phyloP scores from a whole-genome alignment of 2,888 invertebrate species.

The Ashinkailepas kermadecensis region DNA sequence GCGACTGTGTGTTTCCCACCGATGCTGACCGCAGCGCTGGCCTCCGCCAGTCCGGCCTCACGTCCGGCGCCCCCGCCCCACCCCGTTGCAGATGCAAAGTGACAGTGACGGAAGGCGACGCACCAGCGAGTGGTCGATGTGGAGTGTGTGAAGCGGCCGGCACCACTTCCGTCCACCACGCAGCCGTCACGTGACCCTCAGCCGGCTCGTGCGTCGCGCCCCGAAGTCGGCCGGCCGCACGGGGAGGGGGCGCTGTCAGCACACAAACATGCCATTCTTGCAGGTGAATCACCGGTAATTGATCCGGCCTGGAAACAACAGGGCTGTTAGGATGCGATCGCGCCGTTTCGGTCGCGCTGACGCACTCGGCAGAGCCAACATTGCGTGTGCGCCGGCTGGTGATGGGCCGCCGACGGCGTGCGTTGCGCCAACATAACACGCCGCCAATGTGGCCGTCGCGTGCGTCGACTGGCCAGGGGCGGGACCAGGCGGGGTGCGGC shows the following conservation, averaged over 20 bases:
- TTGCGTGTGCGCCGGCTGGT: background rate
- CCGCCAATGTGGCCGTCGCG: background rate
- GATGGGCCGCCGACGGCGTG: background rate
- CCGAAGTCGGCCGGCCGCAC: background rate
- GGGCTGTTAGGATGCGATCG: background rate
- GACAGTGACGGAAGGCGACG: no score
- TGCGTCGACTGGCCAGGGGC: conserved; percentile 6
- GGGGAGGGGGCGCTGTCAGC: background rate
- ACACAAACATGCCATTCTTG: conserved; percentile 21
- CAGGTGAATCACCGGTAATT: conserved; percentile 18
- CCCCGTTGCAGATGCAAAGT: no score
- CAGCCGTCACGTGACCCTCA: background rate
- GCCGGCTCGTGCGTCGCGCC: background rate
- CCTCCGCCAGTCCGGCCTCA: no score
- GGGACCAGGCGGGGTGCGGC: background rate
- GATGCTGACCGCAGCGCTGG: no score
- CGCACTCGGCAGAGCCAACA: background rate
- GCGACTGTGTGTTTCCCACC: background rate
- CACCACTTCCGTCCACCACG: no score
- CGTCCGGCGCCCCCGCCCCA: no score
- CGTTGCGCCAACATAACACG: background rate
- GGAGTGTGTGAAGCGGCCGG: no score
- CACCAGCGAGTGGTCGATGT: no score
- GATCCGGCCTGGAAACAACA: conserved; percentile 1
- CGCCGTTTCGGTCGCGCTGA: background rate